Conservation (phyloP, 2,797 vertebrate genomes). For the Sphenodon punctatus region DNA sequence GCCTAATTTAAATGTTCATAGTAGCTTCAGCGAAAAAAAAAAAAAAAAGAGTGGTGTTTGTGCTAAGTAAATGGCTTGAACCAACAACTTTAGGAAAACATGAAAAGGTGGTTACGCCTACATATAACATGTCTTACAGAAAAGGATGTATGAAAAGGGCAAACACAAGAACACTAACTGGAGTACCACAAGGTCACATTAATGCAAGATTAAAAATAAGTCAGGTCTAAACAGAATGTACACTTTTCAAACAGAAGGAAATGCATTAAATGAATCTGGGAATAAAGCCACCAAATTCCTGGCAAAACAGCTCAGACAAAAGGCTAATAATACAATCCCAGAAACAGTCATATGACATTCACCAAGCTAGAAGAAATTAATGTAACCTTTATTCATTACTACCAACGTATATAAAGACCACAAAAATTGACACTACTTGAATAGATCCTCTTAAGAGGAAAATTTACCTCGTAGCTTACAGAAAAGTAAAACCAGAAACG, state of each 20-base stretch:
- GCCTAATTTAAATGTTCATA: no score
- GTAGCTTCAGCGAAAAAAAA: no score
- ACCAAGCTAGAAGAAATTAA: constrained; percentile 50
- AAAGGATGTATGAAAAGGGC: background rate
- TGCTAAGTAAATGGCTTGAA: no score
- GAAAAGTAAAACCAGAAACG: background rate
- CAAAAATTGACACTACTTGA: constrained; percentile 11
- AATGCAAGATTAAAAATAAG: constrained; percentile 58
- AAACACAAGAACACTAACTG: constrained; percentile 51
- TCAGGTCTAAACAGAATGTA: constrained; percentile 62
- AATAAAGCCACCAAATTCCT: constrained; percentile 71
- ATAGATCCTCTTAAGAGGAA: background rate
- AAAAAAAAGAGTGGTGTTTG: no score
- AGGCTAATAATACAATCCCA: constrained; percentile 65
- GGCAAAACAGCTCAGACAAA: constrained; percentile 64
- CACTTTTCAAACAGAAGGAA: constrained; percentile 65
- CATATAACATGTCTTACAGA: background rate
- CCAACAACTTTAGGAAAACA: no score
- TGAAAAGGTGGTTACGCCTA: no score
- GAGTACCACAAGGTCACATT: constrained; percentile 48
- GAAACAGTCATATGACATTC: constrained; percentile 37
- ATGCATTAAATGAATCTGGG: constrained; percentile 70
- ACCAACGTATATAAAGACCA: constrained; percentile 47
- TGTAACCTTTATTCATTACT: constrained; percentile 50
- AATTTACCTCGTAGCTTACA: background rate